phyloP scores from a whole-genome alignment of 2,113 vertebrate genomes.

The Pungitius pungitius region DNA sequence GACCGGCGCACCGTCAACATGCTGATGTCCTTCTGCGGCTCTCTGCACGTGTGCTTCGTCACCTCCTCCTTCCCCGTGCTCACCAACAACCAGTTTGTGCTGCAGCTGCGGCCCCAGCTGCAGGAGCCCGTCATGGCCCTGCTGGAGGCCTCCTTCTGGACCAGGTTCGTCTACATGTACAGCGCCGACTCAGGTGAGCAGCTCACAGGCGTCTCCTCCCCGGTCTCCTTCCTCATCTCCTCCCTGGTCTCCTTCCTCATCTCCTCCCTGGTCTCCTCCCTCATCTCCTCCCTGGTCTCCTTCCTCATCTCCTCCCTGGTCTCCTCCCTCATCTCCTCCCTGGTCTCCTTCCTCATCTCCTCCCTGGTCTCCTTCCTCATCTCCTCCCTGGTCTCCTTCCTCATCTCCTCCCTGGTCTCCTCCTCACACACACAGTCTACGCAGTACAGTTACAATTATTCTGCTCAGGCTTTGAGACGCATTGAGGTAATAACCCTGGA shows the following conservation, averaged over 20 bases:
- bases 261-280: too few species aligned
- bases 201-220: too few species aligned
- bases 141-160: conserved; percentile 93
- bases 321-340: too few species aligned
- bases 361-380: too few species aligned
- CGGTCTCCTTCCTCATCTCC: too few species aligned
- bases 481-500: background rate
- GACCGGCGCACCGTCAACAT: conserved; percentile 96
- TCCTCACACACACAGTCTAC: conserved; percentile 26
- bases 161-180: conserved; percentile 96
- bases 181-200: conserved; percentile 90
- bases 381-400: too few species aligned
- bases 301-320: too few species aligned
- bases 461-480: background rate
- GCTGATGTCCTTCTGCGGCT: conserved; percentile 96
- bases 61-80: conserved; percentile 93
- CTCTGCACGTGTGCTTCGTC: conserved; percentile 96
- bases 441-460: background rate
- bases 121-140: conserved; percentile 94
- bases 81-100: conserved; percentile 96
- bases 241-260: too few species aligned
- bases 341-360: too few species aligned
- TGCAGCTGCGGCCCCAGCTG: conserved; percentile 94
- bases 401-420: too few species aligned
- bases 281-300: too few species aligned